Base-by-base conservation (phyloP, 2,797 vertebrate species). In the Salarias fasciatus region DNA sequence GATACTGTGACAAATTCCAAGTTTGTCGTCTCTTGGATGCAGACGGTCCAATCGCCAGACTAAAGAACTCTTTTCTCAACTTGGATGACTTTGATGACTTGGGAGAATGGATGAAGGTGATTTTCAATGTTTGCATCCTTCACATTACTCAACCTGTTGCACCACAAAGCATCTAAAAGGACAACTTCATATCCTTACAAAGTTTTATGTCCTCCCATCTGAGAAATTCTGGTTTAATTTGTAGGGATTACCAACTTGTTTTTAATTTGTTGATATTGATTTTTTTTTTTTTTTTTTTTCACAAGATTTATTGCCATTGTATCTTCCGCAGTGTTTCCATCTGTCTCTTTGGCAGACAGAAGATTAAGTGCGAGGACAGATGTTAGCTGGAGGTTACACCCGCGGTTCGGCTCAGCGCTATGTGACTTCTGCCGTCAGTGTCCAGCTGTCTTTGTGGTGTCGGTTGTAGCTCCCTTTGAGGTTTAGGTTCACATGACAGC, bases 1-100 rank as follows among this genome's bases (percentile, higher is more conserved):
- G 94, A 11, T 94, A 93, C 79, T 94, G 94, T 1, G 94, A 95
- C 72, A 92, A 88, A 60, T 93, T 95, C 55, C 86, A 91, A 0
- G 41, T 92, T 18, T 95, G 94, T 60, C 91, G 93, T 24, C 60
- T 93, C 12, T 87, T 94, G 54, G 89, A 95, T 35, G 93, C 94
- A 0, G 94, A 95, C 0, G 93, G 94, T 0, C 94, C 92, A 15
- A 93, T 94, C 1, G 93, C 93, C 13, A 86, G 92, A 52, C 85
- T 94, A 52, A 94, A 93, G 53, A 94, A 95, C 73, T 89, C 92
- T 40, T 89, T 93, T 45, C 84, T 94, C 45, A 67, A 91, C 41
- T 75, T 94, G 18, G 82, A 83, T 2, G 91, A 93, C 12, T 91
- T 90, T 31, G 77, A 92, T 0, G 91, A 93, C 61, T 0, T 89